A percentile compares a stretch with the other conserved stretches of the same genome.
These are phyloP conservation scores for Lepilemur septentrionalis DNA, from an alignment of 2,797 vertebrate genomes.

Conservation along the genomic window DNA sequence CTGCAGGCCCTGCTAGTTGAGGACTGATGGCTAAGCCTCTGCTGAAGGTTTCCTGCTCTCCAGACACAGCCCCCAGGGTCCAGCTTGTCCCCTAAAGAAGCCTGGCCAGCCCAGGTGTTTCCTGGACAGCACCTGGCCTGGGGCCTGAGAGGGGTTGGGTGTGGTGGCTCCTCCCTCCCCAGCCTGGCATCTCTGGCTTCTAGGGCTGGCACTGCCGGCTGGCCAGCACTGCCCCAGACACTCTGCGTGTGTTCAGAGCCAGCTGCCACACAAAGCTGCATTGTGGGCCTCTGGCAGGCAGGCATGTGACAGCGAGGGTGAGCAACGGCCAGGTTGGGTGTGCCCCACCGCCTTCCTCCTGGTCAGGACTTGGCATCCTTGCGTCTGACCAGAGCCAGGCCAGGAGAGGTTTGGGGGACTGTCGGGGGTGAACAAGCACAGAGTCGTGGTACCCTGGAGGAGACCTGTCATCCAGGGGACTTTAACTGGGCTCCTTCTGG, in stretches of 20 bases:
- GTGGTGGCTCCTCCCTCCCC: neutral
- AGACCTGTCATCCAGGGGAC: neutral
- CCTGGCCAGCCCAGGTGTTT: slow-evolving; percentile 11
- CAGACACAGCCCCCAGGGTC: neutral
- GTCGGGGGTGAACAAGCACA: neutral
- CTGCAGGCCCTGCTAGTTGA: neutral
- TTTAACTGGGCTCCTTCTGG: neutral
- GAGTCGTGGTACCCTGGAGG: fast-evolving
- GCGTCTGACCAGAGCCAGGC: neutral
- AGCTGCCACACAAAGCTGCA: slow-evolving; percentile 48
- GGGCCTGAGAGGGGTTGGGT: neutral
- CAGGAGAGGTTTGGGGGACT: fast-evolving
- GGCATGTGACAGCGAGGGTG: slow-evolving; percentile 35
- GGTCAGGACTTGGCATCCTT: neutral
- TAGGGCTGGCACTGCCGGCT: neutral
- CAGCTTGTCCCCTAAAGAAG: neutral
- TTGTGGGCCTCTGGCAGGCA: slow-evolving; percentile 26
- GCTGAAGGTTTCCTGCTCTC: neutral
- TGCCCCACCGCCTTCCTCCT: neutral
- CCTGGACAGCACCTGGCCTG: neutral
- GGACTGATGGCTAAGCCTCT: neutral
- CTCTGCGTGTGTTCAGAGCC: neutral
- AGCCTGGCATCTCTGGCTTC: slow-evolving; percentile 19
- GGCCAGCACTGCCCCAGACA: slow-evolving; percentile 23
- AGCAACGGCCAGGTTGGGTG: neutral